Evolutionary conservation across 2,888 invertebrate species (phyloP).

Genomic region (Loripinus fragilis): DNA sequence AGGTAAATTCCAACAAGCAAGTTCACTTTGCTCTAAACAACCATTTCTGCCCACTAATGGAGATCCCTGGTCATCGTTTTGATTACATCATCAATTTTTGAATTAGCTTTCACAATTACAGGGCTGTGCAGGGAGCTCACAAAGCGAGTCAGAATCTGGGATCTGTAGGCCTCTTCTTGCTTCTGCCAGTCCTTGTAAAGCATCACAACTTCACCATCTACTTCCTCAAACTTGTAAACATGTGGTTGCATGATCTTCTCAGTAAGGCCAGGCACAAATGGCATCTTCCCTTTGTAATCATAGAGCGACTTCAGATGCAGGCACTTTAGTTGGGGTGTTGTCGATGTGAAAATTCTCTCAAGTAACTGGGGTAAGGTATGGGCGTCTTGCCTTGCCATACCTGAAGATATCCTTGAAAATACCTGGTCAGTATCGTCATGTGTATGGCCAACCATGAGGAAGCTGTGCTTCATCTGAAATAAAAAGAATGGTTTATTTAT

Average conservation of each 20-base stretch:
- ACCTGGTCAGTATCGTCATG: slow-evolving; percentile 7
- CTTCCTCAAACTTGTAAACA: not conserved
- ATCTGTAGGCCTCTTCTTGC: not conserved
- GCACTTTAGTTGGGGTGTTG: not conserved
- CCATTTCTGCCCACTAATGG: not conserved
- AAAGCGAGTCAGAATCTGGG: not conserved
- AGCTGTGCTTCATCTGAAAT: not conserved
- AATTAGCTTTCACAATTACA: not conserved
- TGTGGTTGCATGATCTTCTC: not conserved
- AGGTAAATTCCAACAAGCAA: not conserved
- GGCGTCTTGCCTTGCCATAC: not conserved
- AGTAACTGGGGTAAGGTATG: not conserved
- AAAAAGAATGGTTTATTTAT: not conserved
- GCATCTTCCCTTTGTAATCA: not conserved
- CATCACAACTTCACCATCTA: not conserved
- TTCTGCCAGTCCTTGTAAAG: not conserved
- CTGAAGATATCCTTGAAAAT: not conserved
- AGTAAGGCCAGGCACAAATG: not conserved
- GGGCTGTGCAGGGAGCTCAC: not conserved
- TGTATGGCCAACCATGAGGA: not conserved
- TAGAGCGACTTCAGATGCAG: not conserved
- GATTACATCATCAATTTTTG: not conserved
- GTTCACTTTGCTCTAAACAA: not conserved
- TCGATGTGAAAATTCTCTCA: not conserved
- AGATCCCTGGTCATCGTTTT: not conserved